A percentile compares a stretch with the other conserved stretches of the same genome.
These are phyloP conservation scores for Brachyistius frenatus DNA, from an alignment of 2,113 vertebrate genomes.

Conservation along the genomic window DNA sequence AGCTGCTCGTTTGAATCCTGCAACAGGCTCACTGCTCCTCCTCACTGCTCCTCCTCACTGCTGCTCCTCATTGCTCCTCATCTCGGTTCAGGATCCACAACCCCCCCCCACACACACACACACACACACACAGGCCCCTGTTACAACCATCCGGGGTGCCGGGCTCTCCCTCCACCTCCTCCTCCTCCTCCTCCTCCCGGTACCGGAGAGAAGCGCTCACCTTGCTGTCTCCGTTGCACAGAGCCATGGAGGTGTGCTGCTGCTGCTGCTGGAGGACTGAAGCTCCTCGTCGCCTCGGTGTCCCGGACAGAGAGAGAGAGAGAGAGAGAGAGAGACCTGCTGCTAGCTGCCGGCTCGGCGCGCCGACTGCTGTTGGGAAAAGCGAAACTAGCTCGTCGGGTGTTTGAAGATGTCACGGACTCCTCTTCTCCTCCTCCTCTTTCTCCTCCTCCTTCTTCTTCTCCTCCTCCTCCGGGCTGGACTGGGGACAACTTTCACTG, in stretches of 20 bases:
- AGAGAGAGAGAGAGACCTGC: conserved; percentile 11
- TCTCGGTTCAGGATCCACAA: conserved; percentile 58
- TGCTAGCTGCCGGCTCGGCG: conserved; percentile 53
- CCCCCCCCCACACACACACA: conserved; percentile 66
- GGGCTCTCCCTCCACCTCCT: conserved; percentile 27
- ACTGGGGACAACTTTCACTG: conserved; percentile 40
- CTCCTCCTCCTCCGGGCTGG: neutral
- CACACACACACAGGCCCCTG: conserved; percentile 72
- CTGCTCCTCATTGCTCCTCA: conserved; percentile 7
- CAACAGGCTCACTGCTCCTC: conserved; percentile 63
- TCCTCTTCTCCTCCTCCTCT: neutral
- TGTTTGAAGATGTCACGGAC: conserved; percentile 35
- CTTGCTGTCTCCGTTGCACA: conserved; percentile 98
- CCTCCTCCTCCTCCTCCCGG: too few relatives aligned
- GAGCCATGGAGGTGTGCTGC: conserved; percentile 88
- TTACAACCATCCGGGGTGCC: neutral
- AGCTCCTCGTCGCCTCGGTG: conserved; percentile 68
- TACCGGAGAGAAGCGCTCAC: conserved; percentile 83
- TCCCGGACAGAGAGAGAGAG: conserved; percentile 52
- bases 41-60: conserved; percentile 6
- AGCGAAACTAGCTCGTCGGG: conserved; percentile 23
- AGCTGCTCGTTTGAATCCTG: conserved; percentile 56
- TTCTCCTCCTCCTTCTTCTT: conserved; percentile 18
- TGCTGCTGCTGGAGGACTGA: conserved; percentile 67
- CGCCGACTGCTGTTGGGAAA: conserved; percentile 70